Evolutionary conservation across 2,797 vertebrate genomes (phyloP), one percentile per base, ranked within the genome.

Genomic region (Ctenochaetus hawaiiensis): DNA sequence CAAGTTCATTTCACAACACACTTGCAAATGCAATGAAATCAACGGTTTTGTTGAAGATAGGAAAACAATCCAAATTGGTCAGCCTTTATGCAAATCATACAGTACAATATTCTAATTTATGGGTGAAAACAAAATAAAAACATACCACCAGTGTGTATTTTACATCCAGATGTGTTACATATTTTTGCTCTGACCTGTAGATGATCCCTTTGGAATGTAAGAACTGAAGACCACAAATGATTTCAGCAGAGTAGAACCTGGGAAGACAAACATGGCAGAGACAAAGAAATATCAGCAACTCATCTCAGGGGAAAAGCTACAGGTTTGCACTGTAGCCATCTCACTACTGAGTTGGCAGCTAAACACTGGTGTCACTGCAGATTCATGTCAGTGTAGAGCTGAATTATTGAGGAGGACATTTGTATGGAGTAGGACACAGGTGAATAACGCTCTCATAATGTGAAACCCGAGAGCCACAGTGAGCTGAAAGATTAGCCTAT

Each of bases 221-320:
- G 84, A 99, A 99, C 94, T 99, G 97, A 45, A 99, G 94, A 43
- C 98, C 98, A 86, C 97, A 98, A 57, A 98, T 82, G 69, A 99
- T 99, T 94, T 99, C 98, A 41, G 98, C 96, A n/a, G 95, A 96
- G 39, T 99, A 99, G 92, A 99, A 99, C 94, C 98, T 99, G 91
- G 16, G 43, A 57, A 69, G 56, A 88, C 78, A 77, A 77, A 81
- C 54, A 75, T 30, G 49, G 11, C 39, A 59, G 58, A 72, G 49
- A 57, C 22, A 63, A 49, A 60, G 54, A 78, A 59, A 52, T 56
- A 76, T 89, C 62, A 84, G 39, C 48, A 0, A 48, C 14, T 72
- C 26, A 62, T 66, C 63, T 77, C 74, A 49, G 59, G 69, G 69
- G 72, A 63, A 78, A 62, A 45, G 71, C 54, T 70, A 63, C 68